Evolutionary conservation across 30 jellyfish, hydroid and myxozoan species (phyloP).

Genomic region (Aurelia aurita): DNA sequence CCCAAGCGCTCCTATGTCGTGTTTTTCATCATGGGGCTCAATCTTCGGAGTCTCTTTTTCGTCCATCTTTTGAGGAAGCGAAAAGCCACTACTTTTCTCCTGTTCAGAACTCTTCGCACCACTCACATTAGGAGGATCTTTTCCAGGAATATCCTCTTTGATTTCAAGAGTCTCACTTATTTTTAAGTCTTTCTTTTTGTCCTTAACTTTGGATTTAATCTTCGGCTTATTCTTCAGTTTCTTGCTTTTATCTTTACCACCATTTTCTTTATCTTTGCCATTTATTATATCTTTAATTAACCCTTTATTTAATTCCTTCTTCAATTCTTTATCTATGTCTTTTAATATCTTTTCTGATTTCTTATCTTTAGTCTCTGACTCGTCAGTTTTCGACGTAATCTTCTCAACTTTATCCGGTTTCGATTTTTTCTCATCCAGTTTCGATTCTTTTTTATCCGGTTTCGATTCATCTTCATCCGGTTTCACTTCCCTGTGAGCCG

Average conservation of each 20-base stretch:
- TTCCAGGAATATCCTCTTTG: not conserved
- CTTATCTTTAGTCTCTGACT: not conserved
- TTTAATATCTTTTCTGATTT: not conserved
- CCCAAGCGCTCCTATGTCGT: slow-evolving; percentile 53
- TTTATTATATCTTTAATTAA: not conserved
- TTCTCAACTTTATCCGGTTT: slow-evolving; percentile 3
- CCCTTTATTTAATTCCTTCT: not conserved
- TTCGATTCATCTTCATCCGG: not conserved
- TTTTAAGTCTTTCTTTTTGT: not conserved
- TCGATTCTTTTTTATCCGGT: slow-evolving; percentile 1
- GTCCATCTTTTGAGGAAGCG: slow-evolving; percentile 6
- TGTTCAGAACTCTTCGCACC: not conserved
- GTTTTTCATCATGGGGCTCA: slow-evolving; percentile 39
- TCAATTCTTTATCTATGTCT: not conserved
- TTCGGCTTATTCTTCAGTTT: slow-evolving; percentile 10
- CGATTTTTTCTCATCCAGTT: slow-evolving; percentile 27
- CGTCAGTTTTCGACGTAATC: slow-evolving; percentile 9
- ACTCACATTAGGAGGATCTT: not conserved
- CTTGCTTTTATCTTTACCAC: not conserved
- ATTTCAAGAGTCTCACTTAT: not conserved
- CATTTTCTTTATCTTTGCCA: not conserved
- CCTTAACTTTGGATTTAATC: not conserved
- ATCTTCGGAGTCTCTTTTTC: slow-evolving; percentile 54
- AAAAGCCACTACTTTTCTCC: not conserved
- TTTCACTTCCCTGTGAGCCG: slow-evolving; percentile 38